Base-by-base conservation (phyloP, 2,888 invertebrate species). In the Zonitis immaculata region DNA sequence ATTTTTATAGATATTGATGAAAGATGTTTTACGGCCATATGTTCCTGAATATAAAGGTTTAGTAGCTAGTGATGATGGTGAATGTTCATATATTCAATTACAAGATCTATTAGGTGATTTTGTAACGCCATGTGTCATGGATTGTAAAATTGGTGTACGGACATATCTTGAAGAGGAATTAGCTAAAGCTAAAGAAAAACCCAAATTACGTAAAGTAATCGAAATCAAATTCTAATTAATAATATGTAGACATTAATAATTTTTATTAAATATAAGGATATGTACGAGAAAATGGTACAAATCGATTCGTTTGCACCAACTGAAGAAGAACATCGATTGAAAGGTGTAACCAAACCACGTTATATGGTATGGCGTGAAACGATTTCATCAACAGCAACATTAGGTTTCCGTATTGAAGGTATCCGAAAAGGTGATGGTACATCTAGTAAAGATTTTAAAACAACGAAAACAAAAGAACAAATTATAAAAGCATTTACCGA, bases 241-340 rank as follows among this genome's bases (percentile, higher is more conserved):
- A 22, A 22, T 22, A 4, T 4, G 5, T 22, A 4, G 22, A 22
- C 5, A 22, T 22, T n/a, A n/a, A 11, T 16, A 7, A 32, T 7
- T 32, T 32, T 8, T 2, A 8, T 6, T 1, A 14, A 32, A 32
- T 14, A 14, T 32, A 76, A 91, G 86, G 95, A 96, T 73, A 95
- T 96, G 95, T 96, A 95, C 72, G 93, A 95, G 67, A 96, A 96
- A 78, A 96, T 96, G 95, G 88, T 95, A 58, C 93, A 94, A 73
- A 91, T 95, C 44, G 95, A 95, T 74, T 85, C 88, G 2, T 81
- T 80, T 61, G 95, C 95, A 0, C 96, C 96, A 3, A 89, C 88
- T 26, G 87, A 88, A 48, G 95, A 95, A 72, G 96, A 96, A 74
- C 89, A 93, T 66, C 80, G 86, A 60, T 81, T 91, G 64, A 90